phyloP scores from a whole-genome alignment of 2,888 invertebrate genomes.

The Scaptodrosophila latifasciaeformis region DNA sequence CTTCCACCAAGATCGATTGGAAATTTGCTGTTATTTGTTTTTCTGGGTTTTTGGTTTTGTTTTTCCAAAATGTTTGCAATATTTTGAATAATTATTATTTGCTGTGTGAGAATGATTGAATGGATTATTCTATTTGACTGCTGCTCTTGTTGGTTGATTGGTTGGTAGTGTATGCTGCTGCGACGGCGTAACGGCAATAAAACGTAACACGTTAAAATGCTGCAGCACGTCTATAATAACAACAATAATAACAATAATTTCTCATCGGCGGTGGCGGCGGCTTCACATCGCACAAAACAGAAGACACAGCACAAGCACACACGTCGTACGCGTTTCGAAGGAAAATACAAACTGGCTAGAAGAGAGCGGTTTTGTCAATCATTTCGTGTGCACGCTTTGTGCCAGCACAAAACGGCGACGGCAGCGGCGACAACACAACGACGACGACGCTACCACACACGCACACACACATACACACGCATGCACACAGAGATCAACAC shows the following conservation, averaged over 20 bases:
- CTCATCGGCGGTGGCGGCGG: conserved; percentile 58
- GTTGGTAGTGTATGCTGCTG: conserved; percentile 28
- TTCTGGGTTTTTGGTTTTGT: conserved; percentile 12
- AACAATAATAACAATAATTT: conserved; percentile 43
- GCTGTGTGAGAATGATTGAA: too few relatives aligned
- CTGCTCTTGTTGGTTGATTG: conserved; percentile 10
- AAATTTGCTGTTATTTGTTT: too few relatives aligned
- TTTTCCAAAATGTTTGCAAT: conserved; percentile 2
- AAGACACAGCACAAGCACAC: conserved; percentile 66
- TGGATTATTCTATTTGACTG: conserved; percentile 16
- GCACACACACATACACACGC: conserved; percentile 18
- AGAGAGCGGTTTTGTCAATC: conserved; percentile 14
- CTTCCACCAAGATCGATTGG: too few relatives aligned
- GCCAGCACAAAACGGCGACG: conserved; percentile 27
- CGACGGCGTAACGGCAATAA: conserved; percentile 38
- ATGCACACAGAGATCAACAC: conserved; percentile 8
- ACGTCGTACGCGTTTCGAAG: conserved; percentile 76
- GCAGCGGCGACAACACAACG: conserved; percentile 20
- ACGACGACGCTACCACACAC: conserved; percentile 35
- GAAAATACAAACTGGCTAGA: conserved; percentile 75
- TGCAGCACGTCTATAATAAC: conserved; percentile 15
- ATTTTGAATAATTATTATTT: too few relatives aligned
- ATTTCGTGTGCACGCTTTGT: conserved; percentile 12
- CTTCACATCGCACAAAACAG: conserved; percentile 57
- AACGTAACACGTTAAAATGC: conserved; percentile 4